These are phyloP conservation scores for Platorchestia sp. DNA, from an alignment of 1,140 invertebrate genomes.

Conservation along the genomic window DNA sequence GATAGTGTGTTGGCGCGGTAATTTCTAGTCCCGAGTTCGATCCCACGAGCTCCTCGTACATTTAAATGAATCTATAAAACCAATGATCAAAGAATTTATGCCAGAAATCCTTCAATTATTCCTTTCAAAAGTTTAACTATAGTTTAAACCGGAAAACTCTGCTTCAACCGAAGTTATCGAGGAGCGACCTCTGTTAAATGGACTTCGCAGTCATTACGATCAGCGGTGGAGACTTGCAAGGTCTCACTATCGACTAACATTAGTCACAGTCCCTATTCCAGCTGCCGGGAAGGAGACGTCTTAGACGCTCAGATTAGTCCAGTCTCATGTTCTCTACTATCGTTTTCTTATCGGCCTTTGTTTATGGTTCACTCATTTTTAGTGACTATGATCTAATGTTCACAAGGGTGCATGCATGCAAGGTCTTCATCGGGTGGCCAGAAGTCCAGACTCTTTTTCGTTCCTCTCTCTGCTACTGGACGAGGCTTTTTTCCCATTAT, in stretches of 20 bases:
- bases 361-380: not conserved
- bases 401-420: not conserved
- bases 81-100: not conserved
- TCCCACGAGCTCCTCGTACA: too few relatives aligned
- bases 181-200: not conserved
- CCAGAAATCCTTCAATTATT: not conserved
- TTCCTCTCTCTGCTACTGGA: not conserved
- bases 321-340: not conserved
- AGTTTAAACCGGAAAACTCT: not conserved
- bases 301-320: not conserved
- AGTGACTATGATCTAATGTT: not conserved
- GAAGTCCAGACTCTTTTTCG: not conserved
- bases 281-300: not conserved
- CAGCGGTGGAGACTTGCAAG: not conserved
- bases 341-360: not conserved
- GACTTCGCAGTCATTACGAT: not conserved
- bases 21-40: too few relatives aligned
- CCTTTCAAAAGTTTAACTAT: not conserved
- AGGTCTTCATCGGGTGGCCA: not conserved
- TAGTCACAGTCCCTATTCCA: not conserved
- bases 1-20: too few relatives aligned
- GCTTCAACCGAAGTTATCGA: not conserved
- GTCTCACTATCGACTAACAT: not conserved
- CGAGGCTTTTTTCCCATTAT: not conserved
- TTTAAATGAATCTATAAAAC: not conserved